Conservation (phyloP, 2,797 vertebrate genomes). For the Heteromormyrus szaboi region DNA sequence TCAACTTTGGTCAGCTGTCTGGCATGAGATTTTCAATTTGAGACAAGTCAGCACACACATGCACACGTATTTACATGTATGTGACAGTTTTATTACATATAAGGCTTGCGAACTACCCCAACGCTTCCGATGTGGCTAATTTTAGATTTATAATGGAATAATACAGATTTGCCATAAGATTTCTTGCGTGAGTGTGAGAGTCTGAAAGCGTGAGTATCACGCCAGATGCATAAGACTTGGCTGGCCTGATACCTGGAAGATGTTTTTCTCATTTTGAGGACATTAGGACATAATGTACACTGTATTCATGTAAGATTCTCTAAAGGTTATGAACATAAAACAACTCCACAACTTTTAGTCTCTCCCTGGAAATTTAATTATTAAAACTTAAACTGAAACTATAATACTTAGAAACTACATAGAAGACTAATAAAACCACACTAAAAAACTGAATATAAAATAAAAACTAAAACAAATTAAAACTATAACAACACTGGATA, state of each 20-base stretch:
- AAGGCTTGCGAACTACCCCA: not conserved
- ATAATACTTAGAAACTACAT: not conserved
- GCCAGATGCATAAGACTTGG: not conserved
- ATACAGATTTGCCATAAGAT: not conserved
- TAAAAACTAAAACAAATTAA: not conserved
- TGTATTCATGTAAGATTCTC: not conserved
- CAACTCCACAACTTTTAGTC: not conserved
- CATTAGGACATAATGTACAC: not conserved
- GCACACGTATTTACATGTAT: not conserved
- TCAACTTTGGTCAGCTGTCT: not conserved
- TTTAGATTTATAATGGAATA: not conserved
- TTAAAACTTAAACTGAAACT: not conserved
- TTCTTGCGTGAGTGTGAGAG: not conserved
- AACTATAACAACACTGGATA: not conserved
- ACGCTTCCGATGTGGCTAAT: not conserved
- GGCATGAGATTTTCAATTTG: not conserved
- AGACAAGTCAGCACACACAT: not conserved
- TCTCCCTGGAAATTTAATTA: not conserved
- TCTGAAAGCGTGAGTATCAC: not conserved
- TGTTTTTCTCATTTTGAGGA: not conserved
- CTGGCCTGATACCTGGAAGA: not conserved
- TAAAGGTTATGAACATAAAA: not conserved
- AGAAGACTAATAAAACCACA: not conserved
- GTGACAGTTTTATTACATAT: not conserved
- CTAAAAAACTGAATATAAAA: not conserved